A percentile compares a stretch with the other conserved stretches of the same genome.
Conservation (phyloP, 2,113 vertebrate genomes). For the Stictonetta naevosa region DNA sequence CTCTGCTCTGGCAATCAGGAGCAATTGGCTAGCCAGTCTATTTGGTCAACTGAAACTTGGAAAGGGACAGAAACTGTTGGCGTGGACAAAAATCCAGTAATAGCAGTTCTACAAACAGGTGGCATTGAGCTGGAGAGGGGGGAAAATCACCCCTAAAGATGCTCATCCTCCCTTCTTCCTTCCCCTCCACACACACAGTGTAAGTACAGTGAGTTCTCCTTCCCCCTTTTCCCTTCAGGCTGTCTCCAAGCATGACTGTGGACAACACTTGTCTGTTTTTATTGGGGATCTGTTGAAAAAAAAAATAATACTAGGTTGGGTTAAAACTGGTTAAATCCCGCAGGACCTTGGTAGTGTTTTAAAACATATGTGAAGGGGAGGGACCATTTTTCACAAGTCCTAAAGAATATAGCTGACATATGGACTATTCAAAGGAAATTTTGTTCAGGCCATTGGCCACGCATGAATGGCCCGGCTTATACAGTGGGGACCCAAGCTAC, state of each 20-base stretch:
- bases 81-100: background rate
- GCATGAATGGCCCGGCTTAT: slow-evolving; percentile 29
- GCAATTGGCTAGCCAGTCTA: background rate
- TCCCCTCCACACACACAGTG: background rate
- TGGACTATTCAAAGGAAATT: slow-evolving; percentile 66
- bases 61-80: background rate
- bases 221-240: background rate
- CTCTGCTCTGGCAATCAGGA: background rate
- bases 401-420: slow-evolving; percentile 65
- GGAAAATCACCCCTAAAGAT: background rate
- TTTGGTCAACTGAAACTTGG: background rate
- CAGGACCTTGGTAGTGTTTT: slow-evolving; percentile 13
- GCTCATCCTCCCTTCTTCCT: background rate
- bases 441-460: slow-evolving; percentile 55
- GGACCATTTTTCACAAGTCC: slow-evolving; percentile 10
- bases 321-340: slow-evolving; percentile 38
- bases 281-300: background rate
- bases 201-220: background rate
- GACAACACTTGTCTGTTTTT: background rate
- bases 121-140: background rate
- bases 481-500: background rate
- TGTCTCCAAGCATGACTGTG: accelerated
- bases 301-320: background rate
- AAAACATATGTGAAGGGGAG: slow-evolving; percentile 66
- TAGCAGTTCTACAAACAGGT: background rate